These are phyloP conservation scores for Calliphora vomitoria DNA, from an alignment of 2,888 invertebrate species.

Conservation along the genomic window DNA sequence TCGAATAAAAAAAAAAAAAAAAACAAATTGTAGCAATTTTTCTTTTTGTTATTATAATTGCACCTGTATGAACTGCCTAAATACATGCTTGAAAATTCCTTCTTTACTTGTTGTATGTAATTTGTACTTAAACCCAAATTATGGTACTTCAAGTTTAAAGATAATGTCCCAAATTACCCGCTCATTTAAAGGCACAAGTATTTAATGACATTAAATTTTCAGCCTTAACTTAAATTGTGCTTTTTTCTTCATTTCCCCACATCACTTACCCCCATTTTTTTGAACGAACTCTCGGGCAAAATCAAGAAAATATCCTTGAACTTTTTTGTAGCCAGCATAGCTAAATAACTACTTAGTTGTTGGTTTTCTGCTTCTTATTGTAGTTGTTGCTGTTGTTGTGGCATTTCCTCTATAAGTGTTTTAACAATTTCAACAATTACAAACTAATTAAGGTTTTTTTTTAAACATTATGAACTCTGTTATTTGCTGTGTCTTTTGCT, in stretches of 20 bases:
- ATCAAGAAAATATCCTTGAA: conserved; percentile 51
- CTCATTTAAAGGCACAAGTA: conserved; percentile 23
- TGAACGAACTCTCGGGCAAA: neutral
- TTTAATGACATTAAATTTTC: conserved; percentile 39
- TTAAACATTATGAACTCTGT: conserved; percentile 25
- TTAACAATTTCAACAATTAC: conserved; percentile 61
- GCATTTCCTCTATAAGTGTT: conserved; percentile 39
- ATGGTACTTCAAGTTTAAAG: neutral
- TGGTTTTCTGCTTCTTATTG: neutral
- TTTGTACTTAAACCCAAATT: neutral
- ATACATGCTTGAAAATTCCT: no score
- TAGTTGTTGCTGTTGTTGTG: neutral
- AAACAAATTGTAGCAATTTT: no score
- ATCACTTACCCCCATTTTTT: neutral
- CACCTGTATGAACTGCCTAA: no score
- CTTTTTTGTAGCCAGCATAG: neutral
- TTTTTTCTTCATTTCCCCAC: neutral
- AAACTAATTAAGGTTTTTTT: conserved; percentile 62
- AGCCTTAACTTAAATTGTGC: neutral
- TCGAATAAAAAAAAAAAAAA: no score
- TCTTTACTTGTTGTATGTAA: no score
- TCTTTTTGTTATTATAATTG: no score
- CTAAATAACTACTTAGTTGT: neutral
- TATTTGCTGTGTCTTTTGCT: neutral
- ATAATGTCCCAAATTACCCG: conserved; percentile 5